These are phyloP conservation scores for Drosophila pseudoananassae DNA, from an alignment of 1,140 invertebrate species.

Conservation along the genomic window DNA sequence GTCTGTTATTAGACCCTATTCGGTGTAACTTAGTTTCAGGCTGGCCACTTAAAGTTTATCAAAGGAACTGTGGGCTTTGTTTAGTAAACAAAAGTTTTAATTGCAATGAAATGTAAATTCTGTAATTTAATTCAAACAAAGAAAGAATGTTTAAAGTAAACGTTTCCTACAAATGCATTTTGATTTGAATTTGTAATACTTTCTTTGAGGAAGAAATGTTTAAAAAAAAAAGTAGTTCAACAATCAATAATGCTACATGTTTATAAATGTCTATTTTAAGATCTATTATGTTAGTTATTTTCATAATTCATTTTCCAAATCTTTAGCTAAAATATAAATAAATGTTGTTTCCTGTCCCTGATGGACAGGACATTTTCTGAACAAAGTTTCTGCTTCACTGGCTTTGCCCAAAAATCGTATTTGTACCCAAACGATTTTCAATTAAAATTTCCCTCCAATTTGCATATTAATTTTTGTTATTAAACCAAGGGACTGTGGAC, in stretches of 20 bases:
- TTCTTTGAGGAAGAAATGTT: too few species aligned
- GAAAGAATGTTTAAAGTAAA: background rate
- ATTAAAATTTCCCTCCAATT: slow-evolving; percentile 60
- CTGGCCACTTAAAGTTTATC: too few species aligned
- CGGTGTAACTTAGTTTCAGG: too few species aligned
- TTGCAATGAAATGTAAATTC: background rate
- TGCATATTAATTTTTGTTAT: slow-evolving; percentile 72
- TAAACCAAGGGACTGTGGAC: slow-evolving; percentile 24
- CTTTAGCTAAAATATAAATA: background rate
- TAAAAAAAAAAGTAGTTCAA: too few species aligned
- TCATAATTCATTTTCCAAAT: too few species aligned
- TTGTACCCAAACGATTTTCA: slow-evolving; percentile 37
- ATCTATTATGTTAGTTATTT: too few species aligned
- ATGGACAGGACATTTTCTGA: background rate
- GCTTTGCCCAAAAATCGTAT: slow-evolving; percentile 4
- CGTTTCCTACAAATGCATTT: too few species aligned
- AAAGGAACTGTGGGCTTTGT: background rate
- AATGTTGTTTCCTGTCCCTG: background rate
- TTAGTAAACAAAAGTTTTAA: background rate
- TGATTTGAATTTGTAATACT: too few species aligned
- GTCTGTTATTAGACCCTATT: too few species aligned
- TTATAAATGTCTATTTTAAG: too few species aligned
- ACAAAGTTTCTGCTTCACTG: background rate
- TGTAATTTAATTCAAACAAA: background rate
- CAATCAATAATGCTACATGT: too few species aligned